These are phyloP conservation scores for Chascanopsetta lugubris DNA, from an alignment of 2,113 vertebrate genomes.

Conservation along the genomic window DNA sequence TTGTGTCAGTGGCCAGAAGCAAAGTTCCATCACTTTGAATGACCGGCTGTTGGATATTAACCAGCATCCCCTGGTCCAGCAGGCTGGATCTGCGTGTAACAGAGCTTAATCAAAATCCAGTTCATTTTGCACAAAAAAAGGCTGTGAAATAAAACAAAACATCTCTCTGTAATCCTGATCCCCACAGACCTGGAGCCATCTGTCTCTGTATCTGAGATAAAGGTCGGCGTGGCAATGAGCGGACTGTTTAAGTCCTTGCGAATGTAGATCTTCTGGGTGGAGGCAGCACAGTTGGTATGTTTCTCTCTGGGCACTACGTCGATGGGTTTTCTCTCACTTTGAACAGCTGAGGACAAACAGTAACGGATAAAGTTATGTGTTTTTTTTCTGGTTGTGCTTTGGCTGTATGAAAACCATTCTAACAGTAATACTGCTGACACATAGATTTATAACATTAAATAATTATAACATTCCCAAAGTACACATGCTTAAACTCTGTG, in stretches of 20 bases:
- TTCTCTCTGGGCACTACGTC: constrained; percentile 92
- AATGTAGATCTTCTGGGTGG: constrained; percentile 98
- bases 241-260: constrained; percentile 95
- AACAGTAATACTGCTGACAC: background rate
- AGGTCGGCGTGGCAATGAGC: constrained; percentile 95
- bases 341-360: constrained; percentile 86
- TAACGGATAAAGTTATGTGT: background rate
- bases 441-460: too few relatives aligned
- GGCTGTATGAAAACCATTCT: background rate
- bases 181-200: constrained; percentile 84
- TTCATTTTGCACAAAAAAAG: background rate
- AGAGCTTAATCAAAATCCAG: constrained; percentile 28
- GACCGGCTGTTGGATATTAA: constrained; percentile 97
- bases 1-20: constrained; percentile 89
- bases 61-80: constrained; percentile 96
- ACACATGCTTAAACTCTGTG: too few relatives aligned
- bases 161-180: background rate
- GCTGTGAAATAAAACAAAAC: background rate
- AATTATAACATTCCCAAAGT: too few relatives aligned
- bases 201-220: constrained; percentile 93
- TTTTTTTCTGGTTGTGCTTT: too few relatives aligned
- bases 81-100: constrained; percentile 85
- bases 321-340: constrained; percentile 97
- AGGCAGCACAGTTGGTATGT: constrained; percentile 95
- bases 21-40: constrained; percentile 94